phyloP scores from a whole-genome alignment of 2,797 vertebrate species.

The Streptopelia turtur region DNA sequence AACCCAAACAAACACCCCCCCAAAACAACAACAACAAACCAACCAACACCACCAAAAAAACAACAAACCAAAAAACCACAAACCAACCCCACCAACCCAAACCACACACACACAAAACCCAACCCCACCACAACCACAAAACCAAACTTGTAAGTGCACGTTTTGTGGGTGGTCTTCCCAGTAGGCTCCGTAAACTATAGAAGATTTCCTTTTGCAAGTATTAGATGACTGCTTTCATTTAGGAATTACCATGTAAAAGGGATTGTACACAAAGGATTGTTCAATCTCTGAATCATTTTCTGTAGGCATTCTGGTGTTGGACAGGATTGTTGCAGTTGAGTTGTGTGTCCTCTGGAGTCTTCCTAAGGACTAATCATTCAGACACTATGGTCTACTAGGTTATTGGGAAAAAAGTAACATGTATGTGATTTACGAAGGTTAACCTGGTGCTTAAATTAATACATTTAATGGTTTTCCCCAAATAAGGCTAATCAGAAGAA shows the following conservation, averaged over 20 bases:
- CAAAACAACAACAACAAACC: too few species aligned
- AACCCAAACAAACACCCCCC: too few species aligned
- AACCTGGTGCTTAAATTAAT: neutral
- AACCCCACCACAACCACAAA: too few species aligned
- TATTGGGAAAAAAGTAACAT: neutral
- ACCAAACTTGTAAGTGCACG: neutral
- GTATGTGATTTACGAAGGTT: neutral
- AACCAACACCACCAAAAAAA: too few species aligned
- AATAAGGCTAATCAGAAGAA: neutral
- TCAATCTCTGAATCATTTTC: neutral
- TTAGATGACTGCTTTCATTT: neutral
- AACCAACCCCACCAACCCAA: too few species aligned
- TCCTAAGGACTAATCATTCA: neutral
- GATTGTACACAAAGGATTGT: neutral
- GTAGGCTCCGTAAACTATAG: neutral
- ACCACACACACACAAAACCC: too few species aligned
- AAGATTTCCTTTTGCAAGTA: neutral
- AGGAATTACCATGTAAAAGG: neutral
- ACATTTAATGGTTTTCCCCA: neutral
- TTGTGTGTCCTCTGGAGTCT: neutral
- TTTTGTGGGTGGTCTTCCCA: neutral
- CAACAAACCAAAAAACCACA: too few species aligned
- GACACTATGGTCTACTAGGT: neutral
- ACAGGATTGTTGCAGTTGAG: neutral
- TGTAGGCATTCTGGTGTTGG: neutral